Base-by-base conservation (phyloP, 2,797 vertebrate genomes). In the Chanos chanos region DNA sequence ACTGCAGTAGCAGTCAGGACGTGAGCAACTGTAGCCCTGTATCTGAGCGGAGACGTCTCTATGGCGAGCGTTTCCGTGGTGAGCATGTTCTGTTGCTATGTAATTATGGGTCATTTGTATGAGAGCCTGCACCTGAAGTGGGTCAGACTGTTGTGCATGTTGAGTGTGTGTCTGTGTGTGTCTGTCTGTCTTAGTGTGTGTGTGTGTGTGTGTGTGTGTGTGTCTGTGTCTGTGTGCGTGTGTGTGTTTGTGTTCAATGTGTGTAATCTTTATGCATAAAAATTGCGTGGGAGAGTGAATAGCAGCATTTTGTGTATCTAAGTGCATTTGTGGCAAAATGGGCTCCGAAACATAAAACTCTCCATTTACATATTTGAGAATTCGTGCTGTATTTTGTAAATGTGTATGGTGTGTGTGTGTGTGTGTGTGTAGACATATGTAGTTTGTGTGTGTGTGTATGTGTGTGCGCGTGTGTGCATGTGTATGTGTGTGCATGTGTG, bases 101-200 rank as follows among this genome's bases (percentile, higher is more conserved):
- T 68, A 77, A 77, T 78, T 76, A 76, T 65, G 72, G 60, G 68
- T 66, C 64, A 71, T 75, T 77, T 71, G 63, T 62, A 68, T 47
- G 61, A 73, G 48, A 70, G 71, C 47, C 50, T 68, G 77, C 61
- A 77, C 77, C 74, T 76, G 71, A 71, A 74, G 61, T 72, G 47
- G 41, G 43, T 68, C 71, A 74, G 66, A 61, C 53, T 70, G 66
- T 56, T 66, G 61, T 61, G 68, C 43, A 61, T 55, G 57, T 27
- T 44, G 55, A 15, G 39, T 41, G 24, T 24, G 8, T 31, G 30
- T n/a, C 19, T 50, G 34, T 48, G 27, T 55, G 19, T 45, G 2
- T 22, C 15, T 54, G 19, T 55, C 61, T 53, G 56, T 64, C 41
- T 64, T 50, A 70, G 37, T 61, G 19, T 37, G 21, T 62, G 63